A percentile compares a stretch with the other conserved stretches of the same genome.
phyloP scores from a whole-genome alignment of 2,113 vertebrate species.

The Ibidorhyncha struthersii region DNA sequence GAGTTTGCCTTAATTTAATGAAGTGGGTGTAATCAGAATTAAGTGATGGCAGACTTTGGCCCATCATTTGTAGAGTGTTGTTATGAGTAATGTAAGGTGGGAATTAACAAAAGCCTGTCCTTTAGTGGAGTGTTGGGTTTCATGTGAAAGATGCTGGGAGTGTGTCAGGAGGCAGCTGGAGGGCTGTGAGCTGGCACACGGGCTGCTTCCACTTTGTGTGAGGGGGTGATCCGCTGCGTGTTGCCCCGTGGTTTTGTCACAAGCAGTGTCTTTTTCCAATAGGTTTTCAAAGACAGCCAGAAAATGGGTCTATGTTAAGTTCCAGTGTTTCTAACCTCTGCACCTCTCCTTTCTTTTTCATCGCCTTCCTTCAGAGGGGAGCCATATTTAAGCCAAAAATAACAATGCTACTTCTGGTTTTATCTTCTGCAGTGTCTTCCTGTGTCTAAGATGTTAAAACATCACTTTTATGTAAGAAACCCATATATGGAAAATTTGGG shows the following conservation, averaged over 20 bases:
- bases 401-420: not conserved
- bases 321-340: not conserved
- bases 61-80: not conserved
- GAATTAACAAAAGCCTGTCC: not conserved
- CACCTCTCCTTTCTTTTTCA: not conserved
- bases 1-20: not conserved
- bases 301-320: not conserved
- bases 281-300: not conserved
- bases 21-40: not conserved
- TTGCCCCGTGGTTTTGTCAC: not conserved
- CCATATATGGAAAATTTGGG: not conserved
- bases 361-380: not conserved
- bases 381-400: not conserved
- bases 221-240: fast-evolving
- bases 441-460: not conserved
- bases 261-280: not conserved
- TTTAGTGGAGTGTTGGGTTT: not conserved
- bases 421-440: not conserved
- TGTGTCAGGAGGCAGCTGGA: not conserved
- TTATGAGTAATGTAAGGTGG: not conserved
- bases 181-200: not conserved
- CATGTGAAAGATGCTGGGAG: not conserved
- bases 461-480: not conserved
- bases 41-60: not conserved
- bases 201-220: not conserved